Evolutionary conservation across 2,113 vertebrate species (phyloP).

Genomic region (Beaufortia kweichowensis): DNA sequence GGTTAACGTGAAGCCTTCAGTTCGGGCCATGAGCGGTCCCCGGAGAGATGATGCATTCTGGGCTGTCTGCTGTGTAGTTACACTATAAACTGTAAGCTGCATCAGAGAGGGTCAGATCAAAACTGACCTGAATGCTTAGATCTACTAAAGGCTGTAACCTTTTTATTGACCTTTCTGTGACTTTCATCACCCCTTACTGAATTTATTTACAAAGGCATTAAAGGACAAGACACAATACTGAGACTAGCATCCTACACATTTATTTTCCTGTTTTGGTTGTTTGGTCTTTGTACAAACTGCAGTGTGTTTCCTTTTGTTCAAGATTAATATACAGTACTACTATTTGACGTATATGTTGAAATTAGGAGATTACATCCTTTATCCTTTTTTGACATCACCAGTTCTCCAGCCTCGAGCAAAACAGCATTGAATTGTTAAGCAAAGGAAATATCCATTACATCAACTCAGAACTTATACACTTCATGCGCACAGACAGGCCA

Average conservation of each 20-base stretch:
- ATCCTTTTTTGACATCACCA: not conserved
- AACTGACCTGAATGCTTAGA: slow-evolving; percentile 57
- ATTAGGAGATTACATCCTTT: not conserved
- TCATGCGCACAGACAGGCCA: not conserved
- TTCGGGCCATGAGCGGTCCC: slow-evolving; percentile 37
- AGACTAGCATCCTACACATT: slow-evolving; percentile 26
- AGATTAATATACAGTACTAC: not conserved
- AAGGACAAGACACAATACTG: slow-evolving; percentile 20
- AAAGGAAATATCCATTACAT: no score
- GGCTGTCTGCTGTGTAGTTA: not conserved
- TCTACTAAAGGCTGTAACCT: slow-evolving; percentile 68
- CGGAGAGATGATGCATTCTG: not conserved
- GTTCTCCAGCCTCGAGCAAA: not conserved
- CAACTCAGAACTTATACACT: not conserved
- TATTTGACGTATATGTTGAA: not conserved
- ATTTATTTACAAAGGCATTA: slow-evolving; percentile 55
- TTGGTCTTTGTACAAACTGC: not conserved
- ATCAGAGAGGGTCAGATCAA: slow-evolving; percentile 48
- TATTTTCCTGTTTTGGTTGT: slow-evolving; percentile 28
- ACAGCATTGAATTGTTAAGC: not conserved
- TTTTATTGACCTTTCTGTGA: slow-evolving; percentile 69
- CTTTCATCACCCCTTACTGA: slow-evolving; percentile 64
- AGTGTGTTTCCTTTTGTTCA: not conserved
- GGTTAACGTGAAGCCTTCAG: slow-evolving; percentile 58
- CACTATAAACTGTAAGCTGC: slow-evolving; percentile 9